Base-by-base conservation (phyloP, 2,113 vertebrate genomes). In the Albula goreensis region DNA sequence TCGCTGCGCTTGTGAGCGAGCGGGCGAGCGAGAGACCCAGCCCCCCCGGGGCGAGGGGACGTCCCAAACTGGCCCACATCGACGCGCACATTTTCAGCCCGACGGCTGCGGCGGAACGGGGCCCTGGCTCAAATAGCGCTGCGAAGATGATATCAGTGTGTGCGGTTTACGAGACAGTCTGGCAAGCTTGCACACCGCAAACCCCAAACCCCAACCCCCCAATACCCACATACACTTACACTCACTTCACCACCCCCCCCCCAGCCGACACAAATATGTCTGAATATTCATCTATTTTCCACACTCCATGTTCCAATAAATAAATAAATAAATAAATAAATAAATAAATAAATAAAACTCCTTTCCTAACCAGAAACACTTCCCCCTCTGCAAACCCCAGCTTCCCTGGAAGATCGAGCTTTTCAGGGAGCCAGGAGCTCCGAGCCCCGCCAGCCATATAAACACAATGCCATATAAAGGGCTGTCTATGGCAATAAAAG, bases 211-310 rank as follows among this genome's bases (percentile, higher is more conserved):
- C 56, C 56, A 15, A 2, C 56, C 9, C 31, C 15, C 50, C 25
- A 22, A 56, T 13, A 57, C 22, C 22, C 78, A 56, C 52, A 22
- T 78, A 79, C 0, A 10, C 22, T 50, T 19, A 48, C 52, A 3
- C 15, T 60, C 17, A n/a, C 78, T 25, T 79, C 17, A 48, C 31
- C 31, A 41, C 31, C 31, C 31, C 31, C 31, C 31, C 31, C 31
- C 31, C 31, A 41, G 31, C 31, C 31, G 31, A 41, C 31, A 41
- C 31, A 41, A 85, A 50, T 31, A 4, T 13, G n/a, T 78, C 17
- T 84, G 52, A 60, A 85, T 85, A 80, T 80, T 78, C 78, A 80
- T 49, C 51, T 10, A 60, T 80, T 85, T 85, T 80, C 52, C 77
- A 22, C 41, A 52, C 48, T n/a, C 31, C 31, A 41, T 1, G 31